A percentile compares a stretch with the other conserved stretches of the same genome.
Conservation (phyloP, 2,797 vertebrate species). For the Cyclopterus lumpus region DNA sequence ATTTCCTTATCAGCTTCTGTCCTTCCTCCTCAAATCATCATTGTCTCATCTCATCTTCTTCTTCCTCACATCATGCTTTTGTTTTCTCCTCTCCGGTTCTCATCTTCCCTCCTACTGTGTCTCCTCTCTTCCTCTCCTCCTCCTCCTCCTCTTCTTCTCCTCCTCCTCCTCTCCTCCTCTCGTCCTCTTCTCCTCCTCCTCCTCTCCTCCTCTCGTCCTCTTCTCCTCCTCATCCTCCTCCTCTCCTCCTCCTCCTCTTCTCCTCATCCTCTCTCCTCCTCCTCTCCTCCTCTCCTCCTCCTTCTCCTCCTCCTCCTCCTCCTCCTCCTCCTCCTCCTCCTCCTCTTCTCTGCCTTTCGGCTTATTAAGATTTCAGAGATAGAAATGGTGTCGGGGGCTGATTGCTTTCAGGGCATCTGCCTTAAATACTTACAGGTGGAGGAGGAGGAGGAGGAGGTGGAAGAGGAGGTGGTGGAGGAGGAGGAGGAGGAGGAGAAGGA, state of each 20-base stretch:
- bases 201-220: too few relatives aligned
- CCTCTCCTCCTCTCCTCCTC: conserved; percentile 30
- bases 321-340: neutral
- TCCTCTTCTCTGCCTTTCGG: conserved; percentile 68
- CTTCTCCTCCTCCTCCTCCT: neutral
- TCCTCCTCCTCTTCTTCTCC: conserved; percentile 12
- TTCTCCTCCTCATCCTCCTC: neutral
- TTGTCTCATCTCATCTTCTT: neutral
- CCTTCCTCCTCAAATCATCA: too few relatives aligned
- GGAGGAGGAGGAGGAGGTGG: conserved; percentile 86
- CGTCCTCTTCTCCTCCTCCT: conserved; percentile 21
- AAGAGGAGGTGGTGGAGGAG: too few relatives aligned
- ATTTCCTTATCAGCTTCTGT: too few relatives aligned
- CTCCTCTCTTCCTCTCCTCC: neutral
- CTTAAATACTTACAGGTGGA: conserved; percentile 98
- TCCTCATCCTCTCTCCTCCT: conserved; percentile 27
- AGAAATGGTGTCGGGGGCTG: conserved; percentile 91
- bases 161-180: conserved; percentile 60
- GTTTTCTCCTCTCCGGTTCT: neutral
- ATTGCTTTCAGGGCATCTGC: conserved; percentile 99
- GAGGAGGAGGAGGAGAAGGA: too few relatives aligned
- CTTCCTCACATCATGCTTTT: neutral
- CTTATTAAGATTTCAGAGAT: conserved; percentile 99
- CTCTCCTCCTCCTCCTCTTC: conserved; percentile 51
- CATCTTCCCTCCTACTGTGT: neutral